Evolutionary conservation across 2,888 invertebrate species (phyloP).

Genomic region (Coleophora deauratella): DNA sequence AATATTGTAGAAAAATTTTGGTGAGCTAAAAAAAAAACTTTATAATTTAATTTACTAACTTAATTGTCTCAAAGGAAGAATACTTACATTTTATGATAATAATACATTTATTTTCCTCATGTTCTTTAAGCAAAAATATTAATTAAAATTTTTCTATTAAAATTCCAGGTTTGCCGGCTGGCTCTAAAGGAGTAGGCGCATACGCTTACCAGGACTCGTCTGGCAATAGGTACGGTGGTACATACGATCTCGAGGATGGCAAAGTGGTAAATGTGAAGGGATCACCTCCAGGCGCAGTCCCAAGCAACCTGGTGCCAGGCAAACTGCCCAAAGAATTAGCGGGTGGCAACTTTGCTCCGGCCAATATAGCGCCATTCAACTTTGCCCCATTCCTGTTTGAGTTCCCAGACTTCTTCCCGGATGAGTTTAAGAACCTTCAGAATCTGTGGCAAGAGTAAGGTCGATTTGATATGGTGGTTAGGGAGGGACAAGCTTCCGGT

Average conservation of each 20-base stretch:
- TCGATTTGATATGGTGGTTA: slow-evolving; percentile 11
- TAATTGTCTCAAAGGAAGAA: too few relatives aligned
- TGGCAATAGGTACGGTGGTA: slow-evolving; percentile 61
- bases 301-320: too few relatives aligned
- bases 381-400: slow-evolving; percentile 13
- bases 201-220: slow-evolving; percentile 50
- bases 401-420: slow-evolving; percentile 43
- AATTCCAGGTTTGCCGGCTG: slow-evolving; percentile 19
- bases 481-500: slow-evolving; percentile 42
- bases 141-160: neutral
- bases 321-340: too few relatives aligned
- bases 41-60: too few relatives aligned
- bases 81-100: too few relatives aligned
- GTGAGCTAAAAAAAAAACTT: too few relatives aligned
- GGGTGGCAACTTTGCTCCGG: too few relatives aligned
- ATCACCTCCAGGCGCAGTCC: too few relatives aligned
- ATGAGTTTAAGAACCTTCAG: slow-evolving; percentile 50
- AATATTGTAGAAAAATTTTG: too few relatives aligned
- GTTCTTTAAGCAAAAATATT: too few relatives aligned
- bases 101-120: too few relatives aligned
- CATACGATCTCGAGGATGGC: slow-evolving; percentile 44
- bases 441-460: slow-evolving; percentile 57
- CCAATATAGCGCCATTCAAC: slow-evolving; percentile 8
- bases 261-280: slow-evolving; percentile 24
- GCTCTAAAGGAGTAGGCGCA: slow-evolving; percentile 38